A percentile compares a stretch with the other conserved stretches of the same genome.
Conservation (phyloP, 2,113 vertebrate species). For the Equus przewalskii region DNA sequence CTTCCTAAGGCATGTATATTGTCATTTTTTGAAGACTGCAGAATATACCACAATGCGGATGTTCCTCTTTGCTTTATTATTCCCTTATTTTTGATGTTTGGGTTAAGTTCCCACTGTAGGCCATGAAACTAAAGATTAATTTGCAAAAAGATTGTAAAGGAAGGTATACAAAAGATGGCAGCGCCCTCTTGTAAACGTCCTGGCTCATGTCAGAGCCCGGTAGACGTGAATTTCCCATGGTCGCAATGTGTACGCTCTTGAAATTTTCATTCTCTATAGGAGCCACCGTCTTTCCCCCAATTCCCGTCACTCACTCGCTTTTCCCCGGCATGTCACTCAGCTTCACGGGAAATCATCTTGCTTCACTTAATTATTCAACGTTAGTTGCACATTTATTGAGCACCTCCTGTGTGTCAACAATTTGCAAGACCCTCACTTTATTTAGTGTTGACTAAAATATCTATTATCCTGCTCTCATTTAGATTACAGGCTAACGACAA, state of each 20-base stretch:
- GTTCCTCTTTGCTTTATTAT: background rate
- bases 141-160: background rate
- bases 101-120: background rate
- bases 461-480: background rate
- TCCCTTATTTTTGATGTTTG: conserved; percentile 1
- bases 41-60: background rate
- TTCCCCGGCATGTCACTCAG: background rate
- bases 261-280: background rate
- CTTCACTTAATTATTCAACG: background rate
- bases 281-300: background rate
- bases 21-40: background rate
- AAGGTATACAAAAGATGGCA: background rate
- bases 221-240: accelerated
- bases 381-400: background rate
- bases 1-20: background rate
- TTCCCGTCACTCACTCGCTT: background rate
- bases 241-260: accelerated
- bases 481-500: background rate
- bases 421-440: background rate
- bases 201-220: background rate
- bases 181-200: background rate
- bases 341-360: background rate
- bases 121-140: background rate
- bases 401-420: background rate
- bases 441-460: background rate